Base-by-base conservation (phyloP, 2,888 invertebrate species). In the Temnothorax ravouxi region DNA sequence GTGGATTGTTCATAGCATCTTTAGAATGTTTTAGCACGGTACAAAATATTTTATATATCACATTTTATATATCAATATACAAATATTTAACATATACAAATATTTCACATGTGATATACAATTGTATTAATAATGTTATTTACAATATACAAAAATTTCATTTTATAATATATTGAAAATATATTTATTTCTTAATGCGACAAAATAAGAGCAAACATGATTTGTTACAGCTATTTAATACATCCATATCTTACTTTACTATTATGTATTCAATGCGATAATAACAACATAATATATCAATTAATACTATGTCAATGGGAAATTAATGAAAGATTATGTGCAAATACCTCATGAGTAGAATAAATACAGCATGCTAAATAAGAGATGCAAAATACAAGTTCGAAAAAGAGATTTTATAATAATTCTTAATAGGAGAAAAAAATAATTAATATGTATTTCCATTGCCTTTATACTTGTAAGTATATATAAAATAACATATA, bases 181-280 rank as follows among this genome's bases (percentile, higher is more conserved):
- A 0, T 21, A 52, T 61, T 0, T 34, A 34, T 29, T 29, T 11
- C 34, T 62, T 9, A 11, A 29, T 15, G 2, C n/a, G 0, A 11
- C 0, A 15, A 9, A 15, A 15, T 61, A 18, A 47, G 34, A 34
- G 3, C 1, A 50, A 13, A 59, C 1, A 21, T 64, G 4, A 29
- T 75, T 47, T 21, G 3, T 67, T 54, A 25, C 41, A 77, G 76
- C 4, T 77, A 4, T 0, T 6, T 0, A 67, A 54, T n/a, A 15
- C 67, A 67, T 29, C 76, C 6, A 2, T 77, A 29, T 77, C 76
- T 54, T 77, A 77, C 18, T 77, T 77, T 77, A 54, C 54, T n/a
- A 2, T 79, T 2, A 41, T 67, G 15, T 79, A 44, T 79, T 79
- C 69, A n/a, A 4, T 34, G 11, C 44, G 5, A 44, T 47, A 8